Percentiles rank a stretch among this genome's conserved stretches.
These are phyloP conservation scores for Chaetoderma sp. DNA, from an alignment of 2,888 invertebrate genomes.

Conservation along the genomic window DNA sequence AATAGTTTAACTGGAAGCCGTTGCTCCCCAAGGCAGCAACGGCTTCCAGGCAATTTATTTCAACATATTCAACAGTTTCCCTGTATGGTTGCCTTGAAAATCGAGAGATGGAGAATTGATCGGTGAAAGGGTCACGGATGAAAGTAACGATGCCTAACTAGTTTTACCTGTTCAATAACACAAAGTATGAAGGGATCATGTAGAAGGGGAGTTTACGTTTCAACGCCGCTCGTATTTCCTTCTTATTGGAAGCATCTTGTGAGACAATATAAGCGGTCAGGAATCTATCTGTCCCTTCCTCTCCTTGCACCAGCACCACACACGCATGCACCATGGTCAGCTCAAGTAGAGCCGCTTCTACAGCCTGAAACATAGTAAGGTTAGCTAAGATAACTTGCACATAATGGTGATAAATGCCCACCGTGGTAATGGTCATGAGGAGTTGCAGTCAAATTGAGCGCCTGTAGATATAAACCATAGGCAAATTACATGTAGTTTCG, in stretches of 20 bases:
- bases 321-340: slow-evolving; percentile 63
- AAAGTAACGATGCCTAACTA: neutral
- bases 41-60: too few relatives aligned
- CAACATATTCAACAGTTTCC: too few relatives aligned
- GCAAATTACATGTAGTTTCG: too few relatives aligned
- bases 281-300: slow-evolving; percentile 70
- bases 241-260: slow-evolving; percentile 57
- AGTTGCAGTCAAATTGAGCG: neutral
- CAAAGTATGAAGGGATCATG: slow-evolving; percentile 70
- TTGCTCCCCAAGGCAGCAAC: too few relatives aligned
- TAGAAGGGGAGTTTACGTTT: slow-evolving; percentile 70
- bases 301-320: slow-evolving; percentile 67
- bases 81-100: too few relatives aligned
- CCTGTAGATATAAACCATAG: too few relatives aligned
- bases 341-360: slow-evolving; percentile 68
- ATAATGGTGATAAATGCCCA: too few relatives aligned
- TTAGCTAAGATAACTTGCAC: neutral
- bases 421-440: neutral
- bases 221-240: slow-evolving; percentile 64
- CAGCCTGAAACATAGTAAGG: slow-evolving; percentile 56
- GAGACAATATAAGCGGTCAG: slow-evolving; percentile 69
- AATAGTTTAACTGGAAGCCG: too few relatives aligned
- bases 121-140: too few relatives aligned
- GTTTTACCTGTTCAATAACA: slow-evolving; percentile 62
- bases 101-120: too few relatives aligned